A percentile compares a stretch with the other conserved stretches of the same genome.
These are phyloP conservation scores for Anoura caudifer DNA, from an alignment of 2,113 vertebrate species.

Conservation along the genomic window DNA sequence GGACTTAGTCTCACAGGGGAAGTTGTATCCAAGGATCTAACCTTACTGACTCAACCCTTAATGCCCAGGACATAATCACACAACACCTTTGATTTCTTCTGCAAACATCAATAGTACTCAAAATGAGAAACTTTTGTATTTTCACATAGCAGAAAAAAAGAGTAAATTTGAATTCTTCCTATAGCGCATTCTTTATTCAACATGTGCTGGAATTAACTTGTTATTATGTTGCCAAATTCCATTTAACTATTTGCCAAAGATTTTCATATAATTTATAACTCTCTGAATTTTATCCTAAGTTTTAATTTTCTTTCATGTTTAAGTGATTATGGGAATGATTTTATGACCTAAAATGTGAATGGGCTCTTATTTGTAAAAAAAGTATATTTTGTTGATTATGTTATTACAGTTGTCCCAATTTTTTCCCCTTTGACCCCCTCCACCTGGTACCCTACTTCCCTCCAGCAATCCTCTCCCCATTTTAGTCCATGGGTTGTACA, in stretches of 20 bases:
- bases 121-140: not conserved
- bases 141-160: not conserved
- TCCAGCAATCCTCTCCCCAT: too few species aligned
- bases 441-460: too few species aligned
- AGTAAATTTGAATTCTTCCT: not conserved
- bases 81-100: not conserved
- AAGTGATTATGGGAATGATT: slow-evolving; percentile 73
- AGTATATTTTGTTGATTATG: too few species aligned
- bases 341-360: slow-evolving; percentile 70
- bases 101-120: not conserved
- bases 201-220: slow-evolving; percentile 64
- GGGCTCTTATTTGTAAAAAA: not conserved
- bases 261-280: slow-evolving; percentile 34
- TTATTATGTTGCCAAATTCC: slow-evolving; percentile 73
- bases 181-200: slow-evolving; percentile 15
- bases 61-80: accelerated
- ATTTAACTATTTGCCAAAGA: slow-evolving; percentile 76
- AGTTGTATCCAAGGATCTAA: not conserved
- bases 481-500: too few species aligned
- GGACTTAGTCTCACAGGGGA: not conserved
- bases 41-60: not conserved
- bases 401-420: too few species aligned
- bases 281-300: not conserved
- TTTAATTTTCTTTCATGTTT: slow-evolving; percentile 65
- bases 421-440: too few species aligned